Evolutionary conservation across 2,888 invertebrate species (phyloP).

Genomic region (Tenodera sinensis): DNA sequence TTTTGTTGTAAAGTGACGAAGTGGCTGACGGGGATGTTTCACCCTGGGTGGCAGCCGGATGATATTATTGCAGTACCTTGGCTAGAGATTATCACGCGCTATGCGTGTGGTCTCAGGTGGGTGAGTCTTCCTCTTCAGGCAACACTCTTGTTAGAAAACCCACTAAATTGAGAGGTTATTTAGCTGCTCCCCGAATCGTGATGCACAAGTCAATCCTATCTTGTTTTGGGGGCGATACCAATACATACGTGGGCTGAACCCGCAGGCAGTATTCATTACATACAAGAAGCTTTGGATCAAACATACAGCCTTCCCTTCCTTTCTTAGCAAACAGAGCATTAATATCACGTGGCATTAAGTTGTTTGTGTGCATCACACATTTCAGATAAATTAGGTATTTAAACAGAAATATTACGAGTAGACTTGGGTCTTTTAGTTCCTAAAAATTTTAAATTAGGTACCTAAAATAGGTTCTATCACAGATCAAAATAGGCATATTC

Average conservation of each 20-base stretch:
- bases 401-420: too few relatives aligned
- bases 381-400: too few relatives aligned
- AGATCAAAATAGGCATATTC: too few relatives aligned
- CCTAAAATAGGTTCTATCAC: too few relatives aligned
- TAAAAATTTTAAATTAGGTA: too few relatives aligned
- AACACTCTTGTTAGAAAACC: neutral
- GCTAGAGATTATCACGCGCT: neutral
- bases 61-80: neutral
- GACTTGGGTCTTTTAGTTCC: too few relatives aligned
- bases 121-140: neutral
- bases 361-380: too few relatives aligned
- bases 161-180: neutral
- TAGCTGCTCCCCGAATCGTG: neutral
- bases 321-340: neutral
- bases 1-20: neutral
- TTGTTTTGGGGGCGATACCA: neutral
- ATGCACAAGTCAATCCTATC: neutral
- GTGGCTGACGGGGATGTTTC: neutral
- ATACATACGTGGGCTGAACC: neutral
- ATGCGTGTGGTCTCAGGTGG: neutral
- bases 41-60: neutral
- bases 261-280: neutral
- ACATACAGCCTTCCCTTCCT: neutral
- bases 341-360: too few relatives aligned
- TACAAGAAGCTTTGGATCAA: neutral